Conservation (phyloP, 2,888 invertebrate species). For the Tolmerus cingulatus region DNA sequence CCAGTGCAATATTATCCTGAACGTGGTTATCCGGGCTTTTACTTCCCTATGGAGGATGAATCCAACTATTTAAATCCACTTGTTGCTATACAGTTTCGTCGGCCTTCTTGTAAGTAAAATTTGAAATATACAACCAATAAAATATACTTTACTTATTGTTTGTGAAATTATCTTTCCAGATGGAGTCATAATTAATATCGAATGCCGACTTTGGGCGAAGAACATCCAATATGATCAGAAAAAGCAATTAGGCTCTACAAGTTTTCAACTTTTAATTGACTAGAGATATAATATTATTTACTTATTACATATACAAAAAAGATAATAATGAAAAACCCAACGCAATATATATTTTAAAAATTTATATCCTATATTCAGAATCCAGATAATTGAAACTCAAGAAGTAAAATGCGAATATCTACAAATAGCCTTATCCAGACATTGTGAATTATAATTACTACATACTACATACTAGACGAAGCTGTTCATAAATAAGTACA, state of each 20-base stretch:
- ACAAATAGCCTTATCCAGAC: too few species aligned
- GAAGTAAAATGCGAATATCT: too few species aligned
- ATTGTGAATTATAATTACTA: too few species aligned
- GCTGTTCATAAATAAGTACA: too few species aligned
- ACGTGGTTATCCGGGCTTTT: slow-evolving; percentile 87
- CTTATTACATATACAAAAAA: neutral
- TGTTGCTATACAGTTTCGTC: slow-evolving; percentile 83
- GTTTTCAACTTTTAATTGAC: neutral
- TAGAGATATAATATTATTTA: neutral
- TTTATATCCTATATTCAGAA: too few species aligned
- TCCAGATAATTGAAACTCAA: too few species aligned
- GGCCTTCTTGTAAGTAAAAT: slow-evolving; percentile 77
- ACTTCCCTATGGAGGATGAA: slow-evolving; percentile 86
- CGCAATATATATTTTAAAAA: neutral
- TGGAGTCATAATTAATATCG: slow-evolving; percentile 70
- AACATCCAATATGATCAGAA: slow-evolving; percentile 74
- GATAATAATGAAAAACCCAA: neutral
- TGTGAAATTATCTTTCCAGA: slow-evolving; percentile 61
- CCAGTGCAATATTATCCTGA: slow-evolving; percentile 81
- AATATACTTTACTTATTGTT: too few species aligned
- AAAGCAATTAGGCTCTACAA: slow-evolving; percentile 57
- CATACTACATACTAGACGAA: too few species aligned
- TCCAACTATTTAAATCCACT: slow-evolving; percentile 88
- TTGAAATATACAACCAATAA: neutral
- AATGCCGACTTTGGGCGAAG: slow-evolving; percentile 76